These are phyloP conservation scores for Rhizomys pruinosus DNA, from an alignment of 2,113 vertebrate genomes.

Conservation along the genomic window DNA sequence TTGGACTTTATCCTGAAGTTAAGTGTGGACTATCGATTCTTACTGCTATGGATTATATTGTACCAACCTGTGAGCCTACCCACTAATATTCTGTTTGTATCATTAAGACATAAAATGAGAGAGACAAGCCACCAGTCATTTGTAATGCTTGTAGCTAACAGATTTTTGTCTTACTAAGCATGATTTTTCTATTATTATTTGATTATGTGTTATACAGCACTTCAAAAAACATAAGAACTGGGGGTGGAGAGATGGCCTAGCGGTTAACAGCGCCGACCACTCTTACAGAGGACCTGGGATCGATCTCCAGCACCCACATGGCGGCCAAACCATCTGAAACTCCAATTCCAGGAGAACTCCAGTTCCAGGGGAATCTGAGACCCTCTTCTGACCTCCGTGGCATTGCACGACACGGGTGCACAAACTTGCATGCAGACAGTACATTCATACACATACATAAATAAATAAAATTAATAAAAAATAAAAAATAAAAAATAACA, in stretches of 20 bases:
- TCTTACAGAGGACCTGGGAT: no score
- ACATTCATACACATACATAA: no score
- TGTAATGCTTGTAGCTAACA: neutral
- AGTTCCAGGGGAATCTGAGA: no score
- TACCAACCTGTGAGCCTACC: neutral
- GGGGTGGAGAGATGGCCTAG: no score
- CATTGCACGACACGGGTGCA: no score
- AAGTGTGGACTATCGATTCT: neutral
- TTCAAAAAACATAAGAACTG: no score
- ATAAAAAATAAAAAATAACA: neutral
- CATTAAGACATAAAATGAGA: neutral
- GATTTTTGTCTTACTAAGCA: neutral
- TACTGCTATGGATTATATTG: neutral
- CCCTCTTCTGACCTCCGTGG: no score
- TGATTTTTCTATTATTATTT: neutral
- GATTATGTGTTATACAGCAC: neutral
- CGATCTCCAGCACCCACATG: no score
- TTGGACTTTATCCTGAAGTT: conserved; percentile 15
- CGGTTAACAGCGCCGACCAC: neutral
- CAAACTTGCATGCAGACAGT: no score
- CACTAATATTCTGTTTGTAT: neutral
- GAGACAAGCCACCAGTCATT: neutral
- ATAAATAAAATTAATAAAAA: neutral
- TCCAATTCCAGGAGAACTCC: no score
- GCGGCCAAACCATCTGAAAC: no score